These are phyloP conservation scores for Smithornis capensis DNA, from an alignment of 2,113 vertebrate species.

Conservation along the genomic window DNA sequence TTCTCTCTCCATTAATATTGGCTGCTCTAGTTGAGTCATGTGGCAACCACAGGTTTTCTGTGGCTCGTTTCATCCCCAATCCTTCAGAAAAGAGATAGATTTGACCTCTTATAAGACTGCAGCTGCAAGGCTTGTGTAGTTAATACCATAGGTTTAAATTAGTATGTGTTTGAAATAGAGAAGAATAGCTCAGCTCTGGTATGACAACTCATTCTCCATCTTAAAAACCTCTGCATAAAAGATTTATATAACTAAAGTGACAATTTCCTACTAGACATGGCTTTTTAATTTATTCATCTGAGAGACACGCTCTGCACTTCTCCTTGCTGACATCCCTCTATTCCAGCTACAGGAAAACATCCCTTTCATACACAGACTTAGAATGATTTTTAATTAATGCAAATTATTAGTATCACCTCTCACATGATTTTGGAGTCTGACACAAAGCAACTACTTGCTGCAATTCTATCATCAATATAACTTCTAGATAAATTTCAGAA, in stretches of 20 bases:
- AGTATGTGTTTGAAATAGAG: not conserved
- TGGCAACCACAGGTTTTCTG: not conserved
- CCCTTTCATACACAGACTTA: not conserved
- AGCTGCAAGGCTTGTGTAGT: not conserved
- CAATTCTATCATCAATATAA: not conserved
- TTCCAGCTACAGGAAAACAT: not conserved
- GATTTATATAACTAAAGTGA: not conserved
- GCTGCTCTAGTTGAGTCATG: not conserved
- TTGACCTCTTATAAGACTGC: not conserved
- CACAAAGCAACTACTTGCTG: not conserved
- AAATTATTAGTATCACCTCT: not conserved
- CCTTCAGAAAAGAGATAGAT: not conserved
- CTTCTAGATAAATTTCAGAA: not conserved
- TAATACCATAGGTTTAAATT: not conserved
- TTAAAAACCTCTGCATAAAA: not conserved
- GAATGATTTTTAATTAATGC: not conserved
- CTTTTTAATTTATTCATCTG: not conserved
- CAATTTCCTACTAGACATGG: not conserved
- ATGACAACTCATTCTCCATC: not conserved
- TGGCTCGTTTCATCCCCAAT: not conserved
- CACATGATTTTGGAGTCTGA: not conserved
- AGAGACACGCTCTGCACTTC: not conserved
- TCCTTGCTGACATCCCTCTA: not conserved
- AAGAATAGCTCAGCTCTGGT: not conserved
- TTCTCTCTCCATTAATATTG: not conserved